Evolutionary conservation across 2,797 vertebrate genomes (phyloP).

Genomic region (Coendou prehensilis): DNA sequence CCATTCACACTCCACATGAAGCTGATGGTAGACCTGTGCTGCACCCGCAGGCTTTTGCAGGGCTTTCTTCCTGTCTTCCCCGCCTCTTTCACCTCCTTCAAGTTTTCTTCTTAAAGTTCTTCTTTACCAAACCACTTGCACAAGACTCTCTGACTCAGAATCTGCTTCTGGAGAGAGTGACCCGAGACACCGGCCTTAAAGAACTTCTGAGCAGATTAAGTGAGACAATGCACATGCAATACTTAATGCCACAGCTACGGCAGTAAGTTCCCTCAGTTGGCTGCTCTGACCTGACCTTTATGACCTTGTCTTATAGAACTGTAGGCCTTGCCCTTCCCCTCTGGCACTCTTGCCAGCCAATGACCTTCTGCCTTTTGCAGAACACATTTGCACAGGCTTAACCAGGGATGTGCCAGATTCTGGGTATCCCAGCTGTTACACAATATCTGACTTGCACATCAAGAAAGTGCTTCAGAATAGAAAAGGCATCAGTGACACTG

Average conservation of each 20-base stretch:
- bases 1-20: neutral
- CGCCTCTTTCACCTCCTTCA: neutral
- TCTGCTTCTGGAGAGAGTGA: neutral
- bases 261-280: rapidly evolving
- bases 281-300: neutral
- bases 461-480: neutral
- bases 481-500: neutral
- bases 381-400: neutral
- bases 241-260: neutral
- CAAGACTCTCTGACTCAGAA: neutral
- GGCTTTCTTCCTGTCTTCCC: neutral
- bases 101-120: neutral
- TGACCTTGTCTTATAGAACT: neutral
- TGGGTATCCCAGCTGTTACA: neutral
- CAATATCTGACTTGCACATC: neutral
- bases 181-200: neutral
- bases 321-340: no score
- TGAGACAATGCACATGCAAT: rapidly evolving
- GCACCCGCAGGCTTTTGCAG: neutral
- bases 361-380: rapidly evolving
- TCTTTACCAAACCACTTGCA: neutral
- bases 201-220: neutral
- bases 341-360: neutral
- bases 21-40: neutral
- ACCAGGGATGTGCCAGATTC: neutral